These are phyloP conservation scores for Acheta domesticus DNA, from an alignment of 2,888 invertebrate genomes.

Conservation along the genomic window DNA sequence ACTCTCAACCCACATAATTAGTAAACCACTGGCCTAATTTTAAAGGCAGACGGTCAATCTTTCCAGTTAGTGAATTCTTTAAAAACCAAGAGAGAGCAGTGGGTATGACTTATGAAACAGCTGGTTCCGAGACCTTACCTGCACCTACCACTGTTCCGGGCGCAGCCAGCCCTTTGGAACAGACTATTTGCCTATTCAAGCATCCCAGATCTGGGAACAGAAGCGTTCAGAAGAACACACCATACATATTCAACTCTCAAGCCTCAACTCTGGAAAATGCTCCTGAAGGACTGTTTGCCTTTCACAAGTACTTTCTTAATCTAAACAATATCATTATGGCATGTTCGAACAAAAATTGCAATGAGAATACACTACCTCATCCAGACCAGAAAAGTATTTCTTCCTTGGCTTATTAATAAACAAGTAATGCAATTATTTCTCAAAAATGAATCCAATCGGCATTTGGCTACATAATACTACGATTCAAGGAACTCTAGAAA, in stretches of 20 bases:
- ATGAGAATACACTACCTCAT: no score
- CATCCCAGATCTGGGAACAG: slow-evolving; percentile 32
- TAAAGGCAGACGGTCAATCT: no score
- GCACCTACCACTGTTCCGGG: slow-evolving; percentile 18
- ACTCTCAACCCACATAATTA: no score
- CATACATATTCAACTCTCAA: slow-evolving; percentile 22
- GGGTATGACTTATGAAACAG: background rate
- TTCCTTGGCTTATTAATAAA: no score
- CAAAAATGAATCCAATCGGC: no score
- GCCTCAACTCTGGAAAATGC: slow-evolving; percentile 36
- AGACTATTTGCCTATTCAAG: background rate
- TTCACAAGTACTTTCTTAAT: slow-evolving; percentile 2
- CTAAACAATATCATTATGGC: background rate
- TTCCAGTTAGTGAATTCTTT: no score
- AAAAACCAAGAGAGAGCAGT: background rate
- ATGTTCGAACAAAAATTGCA: no score
- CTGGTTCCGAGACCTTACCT: slow-evolving; percentile 10
- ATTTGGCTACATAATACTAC: no score
- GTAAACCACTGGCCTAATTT: no score
- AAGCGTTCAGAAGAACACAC: slow-evolving; percentile 28
- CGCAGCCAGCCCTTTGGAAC: slow-evolving; percentile 18
- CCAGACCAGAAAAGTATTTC: no score
- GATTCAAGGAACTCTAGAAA: no score
- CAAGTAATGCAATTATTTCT: no score
- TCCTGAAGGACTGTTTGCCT: slow-evolving; percentile 33